phyloP scores from a whole-genome alignment of 2,888 invertebrate species.

The Portevinia maculata region DNA sequence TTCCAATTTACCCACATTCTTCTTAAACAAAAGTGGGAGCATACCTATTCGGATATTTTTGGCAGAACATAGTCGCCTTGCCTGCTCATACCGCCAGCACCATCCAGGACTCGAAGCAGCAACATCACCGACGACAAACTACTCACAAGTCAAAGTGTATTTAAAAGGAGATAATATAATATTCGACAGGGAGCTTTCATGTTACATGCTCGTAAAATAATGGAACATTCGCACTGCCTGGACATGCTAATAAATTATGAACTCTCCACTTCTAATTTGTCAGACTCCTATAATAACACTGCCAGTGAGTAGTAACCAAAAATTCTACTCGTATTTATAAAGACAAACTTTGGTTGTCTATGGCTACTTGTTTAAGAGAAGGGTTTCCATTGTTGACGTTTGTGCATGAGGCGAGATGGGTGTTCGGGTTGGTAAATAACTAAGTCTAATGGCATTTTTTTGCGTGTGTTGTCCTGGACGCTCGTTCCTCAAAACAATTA shows the following conservation, averaged over 20 bases:
- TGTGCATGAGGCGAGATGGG: background rate
- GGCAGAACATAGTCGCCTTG: conserved; percentile 25
- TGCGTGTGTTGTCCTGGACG: background rate
- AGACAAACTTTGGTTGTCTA: conserved; percentile 46
- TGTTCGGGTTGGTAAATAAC: conserved; percentile 50
- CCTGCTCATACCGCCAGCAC: background rate
- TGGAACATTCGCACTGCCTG: conserved; percentile 62
- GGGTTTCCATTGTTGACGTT: conserved; percentile 21
- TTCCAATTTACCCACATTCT: background rate
- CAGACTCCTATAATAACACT: conserved; percentile 8
- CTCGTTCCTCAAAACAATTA: background rate
- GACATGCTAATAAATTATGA: conserved; percentile 73
- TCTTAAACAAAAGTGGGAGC: background rate
- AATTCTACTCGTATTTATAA: conserved; percentile 67
- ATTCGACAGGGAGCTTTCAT: conserved; percentile 66
- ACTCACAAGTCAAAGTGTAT: conserved; percentile 56
- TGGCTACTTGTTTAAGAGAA: conserved; percentile 27
- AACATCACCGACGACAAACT: conserved; percentile 17
- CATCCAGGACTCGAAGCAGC: background rate
- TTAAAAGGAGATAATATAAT: conserved; percentile 51
- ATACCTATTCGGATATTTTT: conserved; percentile 29
- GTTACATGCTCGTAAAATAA: conserved; percentile 72
- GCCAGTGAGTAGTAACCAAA: conserved; percentile 55
- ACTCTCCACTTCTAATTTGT: conserved; percentile 14
- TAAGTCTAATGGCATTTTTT: conserved; percentile 40